Percentiles rank a stretch among this genome's conserved stretches.
Evolutionary conservation across 2,797 vertebrate genomes (phyloP).

Genomic region (Coccyzus lansbergi): DNA sequence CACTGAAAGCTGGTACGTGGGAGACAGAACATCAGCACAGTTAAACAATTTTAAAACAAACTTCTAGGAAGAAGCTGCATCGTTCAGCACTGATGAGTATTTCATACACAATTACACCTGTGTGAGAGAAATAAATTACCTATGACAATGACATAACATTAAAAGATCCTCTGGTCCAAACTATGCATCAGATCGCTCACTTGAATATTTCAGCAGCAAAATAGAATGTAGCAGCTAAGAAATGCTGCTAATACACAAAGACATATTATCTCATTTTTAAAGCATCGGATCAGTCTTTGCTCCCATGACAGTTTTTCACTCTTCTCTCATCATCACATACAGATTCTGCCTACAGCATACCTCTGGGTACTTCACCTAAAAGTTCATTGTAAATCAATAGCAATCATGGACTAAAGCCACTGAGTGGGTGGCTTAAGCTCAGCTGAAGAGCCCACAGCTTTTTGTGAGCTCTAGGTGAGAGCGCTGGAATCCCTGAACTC

Average conservation of each 20-base stretch:
- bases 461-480: neutral
- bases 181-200: neutral
- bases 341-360: neutral
- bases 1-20: neutral
- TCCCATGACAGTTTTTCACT: neutral
- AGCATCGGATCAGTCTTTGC: neutral
- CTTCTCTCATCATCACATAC: neutral
- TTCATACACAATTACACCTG: fast-evolving
- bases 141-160: fast-evolving
- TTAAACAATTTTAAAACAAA: neutral
- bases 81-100: neutral
- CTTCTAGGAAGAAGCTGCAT: neutral
- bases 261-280: neutral
- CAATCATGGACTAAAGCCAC: neutral
- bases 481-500: fast-evolving
- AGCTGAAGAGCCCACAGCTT: neutral
- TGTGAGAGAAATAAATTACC: neutral
- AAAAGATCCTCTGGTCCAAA: neutral
- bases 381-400: neutral
- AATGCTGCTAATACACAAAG: neutral
- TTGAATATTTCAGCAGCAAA: neutral
- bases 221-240: neutral
- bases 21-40: neutral
- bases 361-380: neutral
- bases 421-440: neutral